phyloP scores from a whole-genome alignment of 2,888 invertebrate species.

The Epistrophe grossulariae region DNA sequence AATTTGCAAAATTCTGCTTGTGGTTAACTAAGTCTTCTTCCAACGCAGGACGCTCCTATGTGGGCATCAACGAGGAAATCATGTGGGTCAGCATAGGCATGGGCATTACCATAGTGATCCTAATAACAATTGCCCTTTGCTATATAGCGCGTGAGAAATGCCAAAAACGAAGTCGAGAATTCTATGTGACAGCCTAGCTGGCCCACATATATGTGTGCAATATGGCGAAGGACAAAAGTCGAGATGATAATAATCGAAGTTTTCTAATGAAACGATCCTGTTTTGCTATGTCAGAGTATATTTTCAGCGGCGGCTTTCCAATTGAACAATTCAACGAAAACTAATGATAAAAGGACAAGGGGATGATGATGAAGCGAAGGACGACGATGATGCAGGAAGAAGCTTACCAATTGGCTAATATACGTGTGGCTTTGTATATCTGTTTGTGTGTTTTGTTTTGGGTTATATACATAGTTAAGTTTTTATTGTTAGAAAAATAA shows the following conservation, averaged over 20 bases:
- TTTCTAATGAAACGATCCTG: constrained; percentile 53
- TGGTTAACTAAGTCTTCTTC: constrained; percentile 16
- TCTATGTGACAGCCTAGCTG: constrained; percentile 88
- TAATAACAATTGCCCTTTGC: constrained; percentile 92
- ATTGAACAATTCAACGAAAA: constrained; percentile 61
- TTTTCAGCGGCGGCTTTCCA: constrained; percentile 19
- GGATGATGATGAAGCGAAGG: constrained; percentile 37
- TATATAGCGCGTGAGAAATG: constrained; percentile 93
- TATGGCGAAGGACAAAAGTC: constrained; percentile 48
- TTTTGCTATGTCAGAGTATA: neutral
- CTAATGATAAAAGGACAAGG: constrained; percentile 51
- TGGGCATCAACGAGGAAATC: constrained; percentile 94
- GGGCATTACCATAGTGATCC: constrained; percentile 88
- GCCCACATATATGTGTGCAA: constrained; percentile 77
- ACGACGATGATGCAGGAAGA: constrained; percentile 32
- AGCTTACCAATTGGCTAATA: constrained; percentile 24
- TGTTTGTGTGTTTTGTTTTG: constrained; percentile 49
- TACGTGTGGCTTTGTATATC: constrained; percentile 36
- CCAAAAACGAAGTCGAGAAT: constrained; percentile 88
- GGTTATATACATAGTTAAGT: constrained; percentile 37
- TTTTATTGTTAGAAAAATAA: constrained; percentile 40
- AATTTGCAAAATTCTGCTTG: neutral
- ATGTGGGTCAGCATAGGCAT: constrained; percentile 94
- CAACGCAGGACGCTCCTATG: constrained; percentile 91
- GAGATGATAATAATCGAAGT: constrained; percentile 65